Evolutionary conservation across 2,888 invertebrate genomes (phyloP), one percentile per base, ranked within the genome.

Genomic region (Trachelus tabidus): DNA sequence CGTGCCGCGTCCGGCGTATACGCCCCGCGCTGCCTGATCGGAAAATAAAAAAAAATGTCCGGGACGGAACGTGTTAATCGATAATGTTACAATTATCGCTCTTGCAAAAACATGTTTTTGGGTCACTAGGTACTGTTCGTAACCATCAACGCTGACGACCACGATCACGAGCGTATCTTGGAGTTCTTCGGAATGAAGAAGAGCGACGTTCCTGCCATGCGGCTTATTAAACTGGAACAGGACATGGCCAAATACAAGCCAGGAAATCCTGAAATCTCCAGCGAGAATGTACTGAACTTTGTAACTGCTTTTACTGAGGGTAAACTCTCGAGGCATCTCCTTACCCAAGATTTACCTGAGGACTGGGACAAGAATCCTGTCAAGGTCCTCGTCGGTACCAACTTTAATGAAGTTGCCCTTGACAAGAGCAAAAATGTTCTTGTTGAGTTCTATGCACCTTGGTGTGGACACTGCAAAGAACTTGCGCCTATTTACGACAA

Each of bases 161-260:
- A 97, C 90, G 99, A 99, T 91, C 99, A 99, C 92, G 96, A 96
- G 88, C 95, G 99, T 90, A 99, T 99, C 92, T 94, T 99, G 91
- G 99, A 99, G 93, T 99, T 99, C 97, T 99, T 99, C 93, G 99
- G 99, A 87, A 96, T 99, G 95, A 97, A 96, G 93, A 96, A 97
- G 92, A 96, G 97, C n/a, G 98, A 98, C 90, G 95, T 96, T 23
- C 98, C 98, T 12, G 95, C 96, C 2, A 96, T 98, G 89, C 95
- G 99, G 86, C 94, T 99, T 83, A 99, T 99, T 92, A 96, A 96
- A 83, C 93, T 99, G 83, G 98, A 98, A 92, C 98, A 99, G 88
- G 98, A 98, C 91, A 98, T 99, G 98, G 96, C 97, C 90, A 99
- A 99, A 92, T 99, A 96, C 94, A 99, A 99, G 93, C 99, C 99